phyloP scores from a whole-genome alignment of 2,888 invertebrate genomes.

The Aspidapion aeneum region DNA sequence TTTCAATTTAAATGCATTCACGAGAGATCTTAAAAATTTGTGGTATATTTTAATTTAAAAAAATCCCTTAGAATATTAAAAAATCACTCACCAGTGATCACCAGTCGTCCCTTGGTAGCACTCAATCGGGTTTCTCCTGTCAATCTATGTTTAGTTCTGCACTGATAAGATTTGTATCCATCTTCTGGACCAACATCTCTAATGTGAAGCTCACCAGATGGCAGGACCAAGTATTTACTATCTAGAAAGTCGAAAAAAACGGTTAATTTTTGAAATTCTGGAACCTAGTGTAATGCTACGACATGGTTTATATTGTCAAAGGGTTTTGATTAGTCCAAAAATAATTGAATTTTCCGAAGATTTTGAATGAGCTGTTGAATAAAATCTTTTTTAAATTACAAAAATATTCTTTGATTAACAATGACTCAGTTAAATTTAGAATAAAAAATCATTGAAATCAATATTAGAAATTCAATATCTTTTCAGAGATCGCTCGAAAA shows the following conservation, averaged over 20 bases:
- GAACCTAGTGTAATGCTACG: slow-evolving; percentile 1
- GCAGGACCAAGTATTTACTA: slow-evolving; percentile 91
- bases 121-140: slow-evolving; percentile 91
- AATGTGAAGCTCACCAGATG: slow-evolving; percentile 93
- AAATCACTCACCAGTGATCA: slow-evolving; percentile 85
- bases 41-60: neutral
- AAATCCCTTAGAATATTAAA: too few relatives aligned
- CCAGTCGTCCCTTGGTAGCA: slow-evolving; percentile 89
- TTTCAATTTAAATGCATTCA: too few relatives aligned
- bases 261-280: slow-evolving; percentile 3
- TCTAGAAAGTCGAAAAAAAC: slow-evolving; percentile 55
- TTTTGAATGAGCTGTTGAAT: too few relatives aligned
- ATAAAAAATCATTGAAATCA: too few relatives aligned
- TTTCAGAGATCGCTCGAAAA: too few relatives aligned
- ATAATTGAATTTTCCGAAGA: too few relatives aligned
- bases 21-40: too few relatives aligned
- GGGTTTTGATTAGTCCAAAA: neutral
- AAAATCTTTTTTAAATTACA: too few relatives aligned
- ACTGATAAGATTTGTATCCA: slow-evolving; percentile 91
- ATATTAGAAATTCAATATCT: too few relatives aligned
- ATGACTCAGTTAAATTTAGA: too few relatives aligned
- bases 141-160: slow-evolving; percentile 87
- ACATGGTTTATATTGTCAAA: neutral
- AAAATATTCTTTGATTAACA: too few relatives aligned
- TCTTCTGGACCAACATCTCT: slow-evolving; percentile 93